Conservation (phyloP, 1,140 invertebrate species). For the Marisa cornuarietis region DNA sequence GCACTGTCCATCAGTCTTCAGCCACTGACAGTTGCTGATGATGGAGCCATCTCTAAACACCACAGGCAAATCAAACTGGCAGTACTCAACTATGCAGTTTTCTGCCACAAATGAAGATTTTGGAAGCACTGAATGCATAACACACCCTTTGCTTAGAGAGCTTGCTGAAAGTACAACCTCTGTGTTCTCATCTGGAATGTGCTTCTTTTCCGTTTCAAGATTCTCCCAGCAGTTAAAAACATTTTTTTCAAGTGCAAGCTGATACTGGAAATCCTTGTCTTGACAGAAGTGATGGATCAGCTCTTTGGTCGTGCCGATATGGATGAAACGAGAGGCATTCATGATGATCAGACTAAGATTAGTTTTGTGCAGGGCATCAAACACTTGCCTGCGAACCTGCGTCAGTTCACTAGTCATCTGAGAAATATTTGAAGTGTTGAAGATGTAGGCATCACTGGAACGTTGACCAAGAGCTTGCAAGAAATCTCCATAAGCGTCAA, state of each 20-base stretch:
- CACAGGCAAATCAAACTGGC: slow-evolving; percentile 58
- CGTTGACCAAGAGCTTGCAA: slow-evolving; percentile 65
- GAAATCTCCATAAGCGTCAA: slow-evolving; percentile 70
- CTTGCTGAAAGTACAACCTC: not conserved
- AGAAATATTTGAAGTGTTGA: slow-evolving; percentile 55
- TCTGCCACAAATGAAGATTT: slow-evolving; percentile 32
- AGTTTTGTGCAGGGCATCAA: slow-evolving; percentile 52
- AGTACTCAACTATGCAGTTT: slow-evolving; percentile 64
- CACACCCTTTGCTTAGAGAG: slow-evolving; percentile 41
- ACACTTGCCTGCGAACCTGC: slow-evolving; percentile 54
- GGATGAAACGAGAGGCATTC: slow-evolving; percentile 67
- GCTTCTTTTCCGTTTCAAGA: slow-evolving; percentile 25
- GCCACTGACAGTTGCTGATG: slow-evolving; percentile 63
- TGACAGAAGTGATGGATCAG: slow-evolving; percentile 63
- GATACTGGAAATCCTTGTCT: slow-evolving; percentile 50
- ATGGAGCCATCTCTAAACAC: slow-evolving; percentile 59
- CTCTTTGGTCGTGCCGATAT: slow-evolving; percentile 68
- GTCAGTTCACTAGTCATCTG: slow-evolving; percentile 40
- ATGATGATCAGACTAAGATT: slow-evolving; percentile 62
- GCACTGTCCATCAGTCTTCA: not conserved
- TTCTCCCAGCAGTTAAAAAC: slow-evolving; percentile 47
- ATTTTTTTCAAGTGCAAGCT: slow-evolving; percentile 53
- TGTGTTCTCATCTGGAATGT: slow-evolving; percentile 18
- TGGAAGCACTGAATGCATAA: slow-evolving; percentile 56
- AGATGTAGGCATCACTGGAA: slow-evolving; percentile 55